Conservation (phyloP, 2,888 invertebrate species). For the Pachycephus smyrnensis region DNA sequence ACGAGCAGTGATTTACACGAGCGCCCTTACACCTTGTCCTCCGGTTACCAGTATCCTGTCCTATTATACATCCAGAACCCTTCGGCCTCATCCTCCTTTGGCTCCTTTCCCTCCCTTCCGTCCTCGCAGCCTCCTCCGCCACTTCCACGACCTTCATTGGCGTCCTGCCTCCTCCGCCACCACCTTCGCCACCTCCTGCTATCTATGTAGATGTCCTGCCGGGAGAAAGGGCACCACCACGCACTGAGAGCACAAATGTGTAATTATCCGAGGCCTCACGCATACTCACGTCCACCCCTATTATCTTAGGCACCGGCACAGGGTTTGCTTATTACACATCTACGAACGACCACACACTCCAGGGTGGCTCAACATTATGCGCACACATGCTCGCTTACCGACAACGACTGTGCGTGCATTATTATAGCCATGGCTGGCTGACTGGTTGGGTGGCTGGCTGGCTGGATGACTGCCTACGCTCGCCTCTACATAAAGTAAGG, state of each 20-base stretch:
- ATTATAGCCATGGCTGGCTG: neutral
- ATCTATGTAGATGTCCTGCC: slow-evolving; percentile 16
- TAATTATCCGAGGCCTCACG: slow-evolving; percentile 46
- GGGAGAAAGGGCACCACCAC: slow-evolving; percentile 27
- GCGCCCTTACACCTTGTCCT: slow-evolving; percentile 10
- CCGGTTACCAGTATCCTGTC: slow-evolving; percentile 7
- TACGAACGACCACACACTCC: neutral
- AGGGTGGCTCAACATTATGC: neutral
- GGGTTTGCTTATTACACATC: slow-evolving; percentile 12
- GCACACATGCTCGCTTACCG: neutral
- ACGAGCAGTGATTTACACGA: slow-evolving; percentile 11
- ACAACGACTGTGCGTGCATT: neutral
- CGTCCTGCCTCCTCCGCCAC: neutral
- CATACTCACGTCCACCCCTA: slow-evolving; percentile 37
- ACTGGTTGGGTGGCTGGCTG: neutral
- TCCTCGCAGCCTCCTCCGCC: neutral
- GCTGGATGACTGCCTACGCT: neutral
- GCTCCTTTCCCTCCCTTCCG: neutral
- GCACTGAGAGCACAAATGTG: slow-evolving; percentile 36
- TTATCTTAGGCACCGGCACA: slow-evolving; percentile 34
- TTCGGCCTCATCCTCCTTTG: neutral
- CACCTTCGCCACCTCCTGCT: neutral
- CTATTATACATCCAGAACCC: slow-evolving; percentile 12
- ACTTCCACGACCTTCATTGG: no score
- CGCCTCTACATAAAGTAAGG: neutral